Evolutionary conservation across 2,113 vertebrate species (phyloP).

Genomic region (Gallinago jamesoni): DNA sequence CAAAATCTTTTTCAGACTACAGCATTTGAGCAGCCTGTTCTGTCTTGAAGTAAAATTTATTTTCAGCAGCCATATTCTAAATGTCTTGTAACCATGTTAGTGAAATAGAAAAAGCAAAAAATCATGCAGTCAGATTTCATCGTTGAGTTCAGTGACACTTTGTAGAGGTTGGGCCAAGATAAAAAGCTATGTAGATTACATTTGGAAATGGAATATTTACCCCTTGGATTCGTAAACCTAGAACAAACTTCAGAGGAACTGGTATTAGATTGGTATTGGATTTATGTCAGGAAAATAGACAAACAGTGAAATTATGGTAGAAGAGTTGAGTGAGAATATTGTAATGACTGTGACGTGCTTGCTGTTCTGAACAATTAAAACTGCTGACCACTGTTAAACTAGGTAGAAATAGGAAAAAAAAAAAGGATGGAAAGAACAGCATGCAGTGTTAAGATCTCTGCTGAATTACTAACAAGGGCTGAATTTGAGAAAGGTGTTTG

Average conservation of each 20-base stretch:
- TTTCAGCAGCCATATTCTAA: constrained; percentile 29
- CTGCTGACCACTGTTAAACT: neutral
- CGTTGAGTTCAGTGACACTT: neutral
- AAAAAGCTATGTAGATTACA: neutral
- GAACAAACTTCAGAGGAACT: neutral
- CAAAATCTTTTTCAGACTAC: neutral
- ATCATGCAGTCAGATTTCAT: neutral
- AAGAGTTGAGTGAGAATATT: neutral
- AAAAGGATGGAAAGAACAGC: neutral
- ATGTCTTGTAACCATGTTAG: neutral
- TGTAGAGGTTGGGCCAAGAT: neutral
- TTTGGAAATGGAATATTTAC: neutral
- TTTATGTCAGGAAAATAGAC: neutral
- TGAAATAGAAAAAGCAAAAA: constrained; percentile 25
- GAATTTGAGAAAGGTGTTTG: neutral
- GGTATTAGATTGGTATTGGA: neutral
- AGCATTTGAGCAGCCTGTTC: constrained; percentile 13
- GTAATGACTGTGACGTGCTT: neutral
- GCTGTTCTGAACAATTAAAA: neutral
- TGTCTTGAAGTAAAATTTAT: constrained; percentile 41
- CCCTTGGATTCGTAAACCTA: neutral
- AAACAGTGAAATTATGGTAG: neutral
- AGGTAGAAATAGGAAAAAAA: neutral
- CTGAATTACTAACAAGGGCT: neutral
- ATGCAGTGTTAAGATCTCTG: neutral